A percentile compares a stretch with the other conserved stretches of the same genome.
Evolutionary conservation across 2,888 invertebrate species (phyloP).

Genomic region (Eilema caniola): DNA sequence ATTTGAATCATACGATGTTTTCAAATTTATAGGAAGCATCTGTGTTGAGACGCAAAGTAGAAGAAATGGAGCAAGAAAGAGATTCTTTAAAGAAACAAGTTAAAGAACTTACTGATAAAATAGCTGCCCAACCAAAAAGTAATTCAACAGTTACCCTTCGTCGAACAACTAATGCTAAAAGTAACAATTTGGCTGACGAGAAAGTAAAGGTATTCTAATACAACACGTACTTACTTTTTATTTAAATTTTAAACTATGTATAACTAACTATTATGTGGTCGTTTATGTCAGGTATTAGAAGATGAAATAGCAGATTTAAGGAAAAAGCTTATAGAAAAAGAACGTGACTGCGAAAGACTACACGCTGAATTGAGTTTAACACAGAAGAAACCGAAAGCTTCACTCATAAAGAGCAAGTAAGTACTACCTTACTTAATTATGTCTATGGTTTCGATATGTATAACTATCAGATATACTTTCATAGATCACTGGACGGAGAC

Average conservation of each 20-base stretch:
- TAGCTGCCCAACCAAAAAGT: conserved; percentile 80
- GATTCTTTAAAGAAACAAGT: conserved; percentile 91
- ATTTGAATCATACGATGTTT: not conserved
- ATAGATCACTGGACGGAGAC: conserved; percentile 88
- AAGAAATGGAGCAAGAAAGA: conserved; percentile 93
- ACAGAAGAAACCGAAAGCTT: conserved; percentile 88
- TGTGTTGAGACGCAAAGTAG: conserved; percentile 93
- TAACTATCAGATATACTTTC: conserved; percentile 29
- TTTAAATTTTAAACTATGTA: not conserved
- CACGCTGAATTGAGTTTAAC: conserved; percentile 90
- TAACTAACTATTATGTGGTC: not conserved
- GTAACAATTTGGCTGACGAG: conserved; percentile 88
- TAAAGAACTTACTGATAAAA: conserved; percentile 92
- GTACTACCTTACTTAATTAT: conserved; percentile 48
- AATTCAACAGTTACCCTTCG: conserved; percentile 68
- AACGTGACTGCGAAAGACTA: conserved; percentile 92
- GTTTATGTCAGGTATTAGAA: conserved; percentile 85
- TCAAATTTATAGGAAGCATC: conserved; percentile 89
- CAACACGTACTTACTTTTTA: not conserved
- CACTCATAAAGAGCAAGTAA: conserved; percentile 89
- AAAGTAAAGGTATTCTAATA: conserved; percentile 86
- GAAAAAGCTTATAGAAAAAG: conserved; percentile 93
- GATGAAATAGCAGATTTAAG: conserved; percentile 91
- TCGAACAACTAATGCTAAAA: conserved; percentile 71
- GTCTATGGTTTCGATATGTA: not conserved